These are phyloP conservation scores for Brachionus manjavacas DNA, from an alignment of 1,140 invertebrate species.

Conservation along the genomic window DNA sequence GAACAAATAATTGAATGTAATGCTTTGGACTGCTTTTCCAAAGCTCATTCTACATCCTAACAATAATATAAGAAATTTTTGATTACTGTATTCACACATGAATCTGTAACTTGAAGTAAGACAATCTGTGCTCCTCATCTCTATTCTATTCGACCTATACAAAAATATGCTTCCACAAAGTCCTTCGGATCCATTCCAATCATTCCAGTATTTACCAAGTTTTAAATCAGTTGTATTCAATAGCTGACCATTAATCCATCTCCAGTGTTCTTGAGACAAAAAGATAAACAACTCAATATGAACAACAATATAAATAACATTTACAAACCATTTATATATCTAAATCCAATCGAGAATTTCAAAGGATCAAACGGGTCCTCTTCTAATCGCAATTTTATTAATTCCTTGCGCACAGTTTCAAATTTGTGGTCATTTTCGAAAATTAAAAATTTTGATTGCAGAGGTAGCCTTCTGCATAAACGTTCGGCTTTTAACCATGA, in stretches of 20 bases:
- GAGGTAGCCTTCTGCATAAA: conserved; percentile 19
- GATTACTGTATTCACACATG: conserved; percentile 41
- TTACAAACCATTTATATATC: conserved; percentile 1
- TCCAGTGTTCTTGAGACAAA: not conserved
- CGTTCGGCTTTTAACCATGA: conserved; percentile 23
- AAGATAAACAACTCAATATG: not conserved
- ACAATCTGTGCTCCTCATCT: conserved; percentile 30
- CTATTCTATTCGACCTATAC: not conserved
- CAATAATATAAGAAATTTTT: too few species aligned
- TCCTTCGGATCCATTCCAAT: conserved; percentile 21
- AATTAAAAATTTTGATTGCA: not conserved
- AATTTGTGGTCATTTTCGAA: conserved; percentile 34
- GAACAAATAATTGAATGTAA: too few species aligned
- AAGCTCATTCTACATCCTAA: too few species aligned
- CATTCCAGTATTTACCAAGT: not conserved
- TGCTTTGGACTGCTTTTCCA: too few species aligned
- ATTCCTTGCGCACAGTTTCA: conserved; percentile 6
- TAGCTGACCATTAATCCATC: not conserved
- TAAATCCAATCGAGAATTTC: conserved; percentile 33
- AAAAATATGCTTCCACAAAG: conserved; percentile 31
- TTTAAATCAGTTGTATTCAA: not conserved
- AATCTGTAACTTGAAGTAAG: conserved; percentile 6
- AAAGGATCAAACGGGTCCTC: conserved; percentile 19
- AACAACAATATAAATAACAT: not conserved
- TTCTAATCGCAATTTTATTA: not conserved